A percentile compares a stretch with the other conserved stretches of the same genome.
These are phyloP conservation scores for Acanthaster planci DNA, from an alignment of 35 echinoderm and acorn worm genomes.

Conservation along the genomic window DNA sequence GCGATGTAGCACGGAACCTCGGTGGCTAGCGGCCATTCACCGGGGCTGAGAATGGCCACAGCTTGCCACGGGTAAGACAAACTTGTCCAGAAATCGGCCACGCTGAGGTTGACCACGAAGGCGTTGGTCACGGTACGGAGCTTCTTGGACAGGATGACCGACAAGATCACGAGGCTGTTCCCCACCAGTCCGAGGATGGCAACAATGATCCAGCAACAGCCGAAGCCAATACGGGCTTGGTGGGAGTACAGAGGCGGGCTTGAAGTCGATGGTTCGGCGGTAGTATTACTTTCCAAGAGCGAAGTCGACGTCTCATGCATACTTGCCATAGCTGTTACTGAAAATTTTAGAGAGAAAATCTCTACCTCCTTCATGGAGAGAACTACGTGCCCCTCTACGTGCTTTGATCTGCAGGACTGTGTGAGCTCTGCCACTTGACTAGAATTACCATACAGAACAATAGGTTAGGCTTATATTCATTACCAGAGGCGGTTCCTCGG, in stretches of 20 bases:
- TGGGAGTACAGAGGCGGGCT: neutral
- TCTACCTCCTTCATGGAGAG: no score
- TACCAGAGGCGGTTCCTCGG: no score
- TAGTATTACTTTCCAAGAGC: neutral
- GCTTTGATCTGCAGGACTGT: no score
- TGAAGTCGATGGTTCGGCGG: neutral
- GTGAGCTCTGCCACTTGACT: no score
- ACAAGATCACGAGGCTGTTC: constrained; percentile 72
- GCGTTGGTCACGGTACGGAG: constrained; percentile 80
- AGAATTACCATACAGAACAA: no score
- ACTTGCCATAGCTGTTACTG: no score
- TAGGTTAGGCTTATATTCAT: no score
- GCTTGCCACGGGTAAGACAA: constrained; percentile 55
- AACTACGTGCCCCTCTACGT: no score
- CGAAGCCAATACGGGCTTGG: neutral
- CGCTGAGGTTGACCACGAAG: constrained; percentile 90
- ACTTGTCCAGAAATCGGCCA: constrained; percentile 73
- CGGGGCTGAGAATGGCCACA: constrained; percentile 24
- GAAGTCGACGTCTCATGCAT: no score
- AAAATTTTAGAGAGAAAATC: no score
- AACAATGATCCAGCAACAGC: neutral
- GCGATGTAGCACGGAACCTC: constrained; percentile 52
- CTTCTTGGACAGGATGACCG: constrained; percentile 69
- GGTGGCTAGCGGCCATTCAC: constrained; percentile 30
- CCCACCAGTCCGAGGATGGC: constrained; percentile 69